These are phyloP conservation scores for Leptopilina clavipes DNA, from an alignment of 1,140 invertebrate species.

Conservation along the genomic window DNA sequence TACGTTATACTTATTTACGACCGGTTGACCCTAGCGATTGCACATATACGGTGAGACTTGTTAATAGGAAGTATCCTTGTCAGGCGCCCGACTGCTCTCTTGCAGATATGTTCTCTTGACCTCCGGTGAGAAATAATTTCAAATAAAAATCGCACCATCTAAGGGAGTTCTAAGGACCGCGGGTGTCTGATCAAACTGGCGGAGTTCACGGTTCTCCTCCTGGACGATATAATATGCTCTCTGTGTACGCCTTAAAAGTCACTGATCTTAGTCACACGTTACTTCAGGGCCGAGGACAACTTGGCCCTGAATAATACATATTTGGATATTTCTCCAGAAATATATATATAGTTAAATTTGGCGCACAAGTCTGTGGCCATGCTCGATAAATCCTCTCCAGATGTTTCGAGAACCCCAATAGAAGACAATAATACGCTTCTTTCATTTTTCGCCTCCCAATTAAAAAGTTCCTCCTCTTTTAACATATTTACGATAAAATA, in stretches of 20 bases:
- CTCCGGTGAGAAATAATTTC: constrained; percentile 52
- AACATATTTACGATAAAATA: neutral
- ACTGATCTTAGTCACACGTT: constrained; percentile 51
- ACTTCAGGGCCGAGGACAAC: constrained; percentile 53
- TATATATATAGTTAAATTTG: constrained; percentile 33
- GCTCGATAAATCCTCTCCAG: constrained; percentile 19
- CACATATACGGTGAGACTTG: constrained; percentile 56
- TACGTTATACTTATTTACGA: constrained; percentile 52
- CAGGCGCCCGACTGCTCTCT: constrained; percentile 49
- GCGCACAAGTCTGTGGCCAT: constrained; percentile 15
- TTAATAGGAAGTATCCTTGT: constrained; percentile 61
- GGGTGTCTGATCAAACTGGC: constrained; percentile 42
- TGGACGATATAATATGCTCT: constrained; percentile 42
- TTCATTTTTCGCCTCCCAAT: neutral
- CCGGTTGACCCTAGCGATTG: constrained; percentile 56
- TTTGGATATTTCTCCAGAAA: constrained; percentile 48
- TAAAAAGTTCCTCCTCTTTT: neutral
- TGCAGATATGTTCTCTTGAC: constrained; percentile 43
- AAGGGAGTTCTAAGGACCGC: constrained; percentile 61
- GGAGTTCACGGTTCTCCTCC: constrained; percentile 58
- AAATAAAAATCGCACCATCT: constrained; percentile 60
- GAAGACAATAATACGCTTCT: neutral
- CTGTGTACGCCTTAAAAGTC: constrained; percentile 31
- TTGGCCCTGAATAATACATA: constrained; percentile 53
- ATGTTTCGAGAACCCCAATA: neutral